Base-by-base conservation (phyloP, 2,113 vertebrate genomes). In the Vidua chalybeata region DNA sequence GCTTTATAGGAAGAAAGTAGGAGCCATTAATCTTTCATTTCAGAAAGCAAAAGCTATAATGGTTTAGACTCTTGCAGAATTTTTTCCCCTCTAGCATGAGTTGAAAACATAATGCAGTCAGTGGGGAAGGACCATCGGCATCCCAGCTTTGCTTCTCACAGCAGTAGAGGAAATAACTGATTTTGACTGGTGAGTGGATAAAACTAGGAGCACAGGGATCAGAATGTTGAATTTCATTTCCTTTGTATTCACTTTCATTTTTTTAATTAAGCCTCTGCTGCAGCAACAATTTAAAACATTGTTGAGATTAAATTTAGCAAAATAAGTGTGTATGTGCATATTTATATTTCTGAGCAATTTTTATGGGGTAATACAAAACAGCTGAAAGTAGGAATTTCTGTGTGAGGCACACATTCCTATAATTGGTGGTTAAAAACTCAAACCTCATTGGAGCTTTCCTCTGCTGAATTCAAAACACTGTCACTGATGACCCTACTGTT, bases 381-480 rank as follows among this genome's bases (percentile, higher is more conserved):
- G 46, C 20, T 89, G 89, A 90, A 80, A 89, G 80, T 16, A 56
- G 80, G 69, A 62, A 74, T 81, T 86, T 66, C 45, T 81, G 30
- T 61, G 59, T 13, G 51, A 88, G 46, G 90, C 59, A 71, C 46
- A 69, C 55, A 84, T 94, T 94, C 63, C 87, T 93, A 21, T 35
- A 45, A 73, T 39, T 46, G 54, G 41, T 37, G 41, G 55, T 73
- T 35, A 86, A 91, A 96, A 74, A 20, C 28, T 64, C 39, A 35
- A 33, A 80, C 74, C 63, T 74, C 84, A 43, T 12, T 46, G 23
- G 37, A 58, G 31, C 63, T 94, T 86, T 90, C 61, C 80, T 81
- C 68, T 81, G 61, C 33, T 78, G 81, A 86, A 84, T 95, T 89
- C 61, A 91, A 94, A 94, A 51, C 52, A 48, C 35, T 63, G 49